Evolutionary conservation across 2,797 vertebrate genomes (phyloP), one percentile per base, ranked within the genome.

Genomic region (Macrochelys suwanniensis): DNA sequence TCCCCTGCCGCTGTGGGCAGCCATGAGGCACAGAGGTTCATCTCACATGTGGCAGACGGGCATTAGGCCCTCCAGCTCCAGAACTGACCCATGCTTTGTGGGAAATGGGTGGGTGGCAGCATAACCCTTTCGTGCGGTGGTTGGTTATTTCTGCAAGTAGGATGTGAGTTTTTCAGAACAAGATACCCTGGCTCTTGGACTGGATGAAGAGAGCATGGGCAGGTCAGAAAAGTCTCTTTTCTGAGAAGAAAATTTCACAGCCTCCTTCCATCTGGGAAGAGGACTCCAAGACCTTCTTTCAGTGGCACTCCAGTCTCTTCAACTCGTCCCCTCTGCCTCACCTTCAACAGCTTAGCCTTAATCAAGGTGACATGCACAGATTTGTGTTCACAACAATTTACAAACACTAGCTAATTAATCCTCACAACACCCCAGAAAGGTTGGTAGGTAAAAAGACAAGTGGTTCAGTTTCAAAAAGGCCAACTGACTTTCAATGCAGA

Each of bases 181-280:
- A 86, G 85, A 77, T 3, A 16, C 56, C 77, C 80, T 80, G 47
- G 82, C 42, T 17, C 65, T 57, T 84, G 88, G n/a, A 74, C 12
- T 94, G 65, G 82, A 74, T 0, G 15, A 88, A n/a, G 91, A 33
- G 61, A 68, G 65, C n/a, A 42, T 28, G 61, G 90, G 80, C 79
- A 93, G 61, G 85, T 91, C 53, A 87, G 86, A 91, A 91, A 89
- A 33, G 11, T 21, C 16, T 17, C 25, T 54, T 59, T 88, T 87
- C 53, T 37, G 57, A 81, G 49, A 83, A 78, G 74, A 93, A 95
- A 79, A 89, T 4, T 1, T 79, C 80, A 85, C 45, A 92, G 19
- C 6, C 3, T 1, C 11, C 2, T n/a, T 89, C 81, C 89, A 68
- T 19, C 65, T 37, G 19, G 17, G n/a, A 37, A 26, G 8, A 68